Evolutionary conservation across 2,797 vertebrate genomes (phyloP), one percentile per base, ranked within the genome.

Genomic region (Myotis findleyi): DNA sequence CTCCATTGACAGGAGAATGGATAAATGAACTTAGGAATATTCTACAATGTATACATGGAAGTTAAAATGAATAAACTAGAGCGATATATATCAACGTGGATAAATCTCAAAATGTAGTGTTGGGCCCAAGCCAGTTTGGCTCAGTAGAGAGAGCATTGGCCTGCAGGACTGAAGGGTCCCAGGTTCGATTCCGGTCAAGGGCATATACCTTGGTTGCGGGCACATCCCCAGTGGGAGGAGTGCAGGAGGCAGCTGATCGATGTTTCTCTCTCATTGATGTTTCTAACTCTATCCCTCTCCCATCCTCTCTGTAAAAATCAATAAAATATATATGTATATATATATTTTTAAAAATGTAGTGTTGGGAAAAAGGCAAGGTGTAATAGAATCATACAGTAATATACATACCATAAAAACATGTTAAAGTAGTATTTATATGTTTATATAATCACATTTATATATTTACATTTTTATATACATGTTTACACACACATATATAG

Each of bases 71-170:
- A 71, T 49, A 27, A 59, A 66, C 47, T 23, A 92, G 14, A 71
- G 41, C 21, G 82, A 38, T 20, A 51, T 16, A 12, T 64, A 53
- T 81, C 12, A 62, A 80, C 23, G 69, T n/a, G 14, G 20, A 68
- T 47, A 81, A 85, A 89, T 89, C 44, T 80, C 59, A 76, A 86
- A 89, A 89, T 82, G 59, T 47, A 85, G 72, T 33, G 49, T 5
- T 55, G 80, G 53, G 41, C 41, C 41, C 41, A 10, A 44, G 41
- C 41, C 41, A 44, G 41, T 44, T 44, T 44, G 41, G 41, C 41
- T 44, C 41, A 44, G 9, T 44, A 9, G 41, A 44, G 41, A 44
- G 41, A 44, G 9, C 9, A 2, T 44, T 0, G 41, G 41, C 41
- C 41, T 44, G 41, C 9, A 41, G 41, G 41, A 44, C 41, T 44